Percentiles rank a stretch among this genome's conserved stretches.
phyloP scores from a whole-genome alignment of 2,888 invertebrate species.

The Calameuta pallipes region DNA sequence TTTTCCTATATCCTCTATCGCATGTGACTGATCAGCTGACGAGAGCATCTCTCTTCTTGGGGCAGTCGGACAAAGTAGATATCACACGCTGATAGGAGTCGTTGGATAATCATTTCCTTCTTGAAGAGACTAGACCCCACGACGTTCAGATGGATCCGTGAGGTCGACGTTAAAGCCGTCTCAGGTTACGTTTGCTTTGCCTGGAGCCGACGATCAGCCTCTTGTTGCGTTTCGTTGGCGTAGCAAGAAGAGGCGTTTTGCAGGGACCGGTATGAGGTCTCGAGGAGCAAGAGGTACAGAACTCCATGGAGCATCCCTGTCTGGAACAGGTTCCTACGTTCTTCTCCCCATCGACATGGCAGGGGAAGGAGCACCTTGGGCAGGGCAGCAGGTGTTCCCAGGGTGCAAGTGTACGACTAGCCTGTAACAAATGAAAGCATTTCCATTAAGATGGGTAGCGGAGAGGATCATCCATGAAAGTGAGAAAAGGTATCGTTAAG shows the following conservation, averaged over 20 bases:
- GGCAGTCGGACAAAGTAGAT: too few species aligned
- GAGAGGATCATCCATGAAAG: not conserved
- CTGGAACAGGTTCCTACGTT: conserved; percentile 61
- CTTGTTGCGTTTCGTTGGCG: conserved; percentile 60
- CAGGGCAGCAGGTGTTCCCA: conserved; percentile 58
- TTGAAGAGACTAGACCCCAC: too few species aligned
- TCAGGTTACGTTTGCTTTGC: conserved; percentile 60
- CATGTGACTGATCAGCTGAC: too few species aligned
- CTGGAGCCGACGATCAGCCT: conserved; percentile 55
- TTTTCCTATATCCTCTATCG: too few species aligned
- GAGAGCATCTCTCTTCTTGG: too few species aligned
- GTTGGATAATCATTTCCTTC: too few species aligned
- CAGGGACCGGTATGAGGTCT: conserved; percentile 56
- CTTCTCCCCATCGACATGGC: conserved; percentile 54
- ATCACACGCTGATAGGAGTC: too few species aligned
- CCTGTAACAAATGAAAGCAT: conserved; percentile 45
- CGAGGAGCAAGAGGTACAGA: conserved; percentile 58
- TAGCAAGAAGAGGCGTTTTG: conserved; percentile 59
- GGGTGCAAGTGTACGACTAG: conserved; percentile 57
- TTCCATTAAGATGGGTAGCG: not conserved
- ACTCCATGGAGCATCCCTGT: conserved; percentile 59
- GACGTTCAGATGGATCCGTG: not conserved
- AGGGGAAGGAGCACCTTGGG: conserved; percentile 61
- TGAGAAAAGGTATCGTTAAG: too few species aligned
- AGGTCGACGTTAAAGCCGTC: conserved; percentile 49